Evolutionary conservation across 2,888 invertebrate species (phyloP), one percentile per base, ranked within the genome.

Genomic region (Dicyrtoma fusca): DNA sequence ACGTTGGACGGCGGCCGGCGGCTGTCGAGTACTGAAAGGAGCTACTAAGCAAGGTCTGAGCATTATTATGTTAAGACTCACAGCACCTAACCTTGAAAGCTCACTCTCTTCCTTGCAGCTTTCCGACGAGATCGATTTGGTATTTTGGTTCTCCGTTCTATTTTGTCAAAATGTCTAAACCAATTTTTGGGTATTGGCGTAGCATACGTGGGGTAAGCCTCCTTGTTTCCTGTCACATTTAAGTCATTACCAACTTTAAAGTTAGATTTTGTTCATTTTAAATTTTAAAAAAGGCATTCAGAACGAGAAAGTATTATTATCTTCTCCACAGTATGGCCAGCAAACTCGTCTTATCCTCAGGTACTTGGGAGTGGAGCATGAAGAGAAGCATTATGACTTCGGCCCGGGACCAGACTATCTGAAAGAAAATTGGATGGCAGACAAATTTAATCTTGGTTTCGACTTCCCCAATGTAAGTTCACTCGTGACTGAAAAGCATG

Each of bases 291-390:
- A n/a, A n/a, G n/a, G n/a, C n/a, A n/a, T n/a, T n/a, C n/a, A n/a
- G n/a, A n/a, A n/a, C n/a, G n/a, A n/a, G n/a, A n/a, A n/a, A n/a
- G n/a, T n/a, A n/a, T n/a, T n/a, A n/a, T n/a, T 11, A 4, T 19
- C 53, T 53, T 3, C 34, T 14, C 25, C 26, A 10, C 21, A 69
- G 69, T 59, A 19, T 57, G 73, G 45, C 19, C 64, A 73, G 55
- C 84, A 85, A 2, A 80, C 84, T 62, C 82, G 85, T 2, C 77
- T 85, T 42, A 76, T 85, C 63, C 79, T 85, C 45, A 81, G 81
- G 34, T 85, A 85, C 76, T 82, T 81, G 10, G 84, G 82, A 14
- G 82, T 82, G 64, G 82, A 84, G 0, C 85, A 83, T 78, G 83
- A 84, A 74, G 85, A 85, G 72, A 82, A 83, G 44, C 75, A 78